These are phyloP conservation scores for Morone chrysops DNA, from an alignment of 2,113 vertebrate genomes.

Conservation along the genomic window DNA sequence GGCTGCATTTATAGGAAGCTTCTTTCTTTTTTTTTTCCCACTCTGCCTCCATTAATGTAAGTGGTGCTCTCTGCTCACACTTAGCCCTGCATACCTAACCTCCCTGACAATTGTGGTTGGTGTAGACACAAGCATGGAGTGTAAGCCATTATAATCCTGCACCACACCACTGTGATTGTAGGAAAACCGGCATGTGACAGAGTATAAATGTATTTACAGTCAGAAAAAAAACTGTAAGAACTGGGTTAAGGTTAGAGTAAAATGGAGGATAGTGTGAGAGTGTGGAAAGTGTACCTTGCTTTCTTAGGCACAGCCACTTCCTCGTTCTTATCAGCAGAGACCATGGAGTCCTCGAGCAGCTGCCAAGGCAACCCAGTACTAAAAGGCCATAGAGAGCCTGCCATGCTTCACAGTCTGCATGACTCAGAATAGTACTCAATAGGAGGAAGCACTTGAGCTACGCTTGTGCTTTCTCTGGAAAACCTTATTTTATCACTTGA, in stretches of 20 bases:
- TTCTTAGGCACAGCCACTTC: conserved; percentile 66
- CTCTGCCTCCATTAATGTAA: conserved; percentile 52
- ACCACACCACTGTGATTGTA: conserved; percentile 17
- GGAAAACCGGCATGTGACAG: neutral
- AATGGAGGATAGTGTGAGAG: conserved; percentile 9
- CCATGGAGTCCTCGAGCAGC: conserved; percentile 63
- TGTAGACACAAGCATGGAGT: conserved; percentile 34
- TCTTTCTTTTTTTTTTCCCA: neutral
- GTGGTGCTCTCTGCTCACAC: conserved; percentile 38
- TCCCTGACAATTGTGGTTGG: conserved; percentile 39
- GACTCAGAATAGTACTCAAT: conserved; percentile 71
- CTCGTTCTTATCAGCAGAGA: conserved; percentile 75
- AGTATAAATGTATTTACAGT: conserved; percentile 23
- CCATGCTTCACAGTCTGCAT: conserved; percentile 49
- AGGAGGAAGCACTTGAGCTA: conserved; percentile 73
- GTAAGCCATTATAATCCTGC: conserved; percentile 58
- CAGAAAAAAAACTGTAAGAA: conserved; percentile 15
- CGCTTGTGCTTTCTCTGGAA: conserved; percentile 49
- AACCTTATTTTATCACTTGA: conserved; percentile 49
- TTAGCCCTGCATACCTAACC: conserved; percentile 56
- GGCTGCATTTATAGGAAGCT: conserved; percentile 37
- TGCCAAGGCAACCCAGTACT: conserved; percentile 73
- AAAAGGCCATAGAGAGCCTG: conserved; percentile 54
- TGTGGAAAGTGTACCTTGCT: conserved; percentile 46
- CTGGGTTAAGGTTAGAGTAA: conserved; percentile 22